Evolutionary conservation across 2,113 vertebrate species (phyloP).

Genomic region (Ceyx cyanopectus): DNA sequence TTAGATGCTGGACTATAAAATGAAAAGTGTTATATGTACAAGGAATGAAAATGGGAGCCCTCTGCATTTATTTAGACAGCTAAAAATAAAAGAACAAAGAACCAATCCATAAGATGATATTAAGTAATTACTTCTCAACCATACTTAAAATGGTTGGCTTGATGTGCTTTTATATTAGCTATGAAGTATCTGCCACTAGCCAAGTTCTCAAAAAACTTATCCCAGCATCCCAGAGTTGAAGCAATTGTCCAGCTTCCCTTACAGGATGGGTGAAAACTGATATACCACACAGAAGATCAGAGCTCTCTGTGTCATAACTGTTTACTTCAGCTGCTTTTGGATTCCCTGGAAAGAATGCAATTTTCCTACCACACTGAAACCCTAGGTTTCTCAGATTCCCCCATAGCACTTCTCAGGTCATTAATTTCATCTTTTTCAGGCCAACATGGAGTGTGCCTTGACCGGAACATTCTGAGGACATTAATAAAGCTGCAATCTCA

Average conservation of each 20-base stretch:
- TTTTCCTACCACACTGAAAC: conserved; percentile 53
- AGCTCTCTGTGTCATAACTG: not conserved
- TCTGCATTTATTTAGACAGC: not conserved
- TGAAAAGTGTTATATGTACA: not conserved
- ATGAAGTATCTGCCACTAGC: not conserved
- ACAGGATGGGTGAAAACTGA: not conserved
- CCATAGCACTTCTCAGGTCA: conserved; percentile 47
- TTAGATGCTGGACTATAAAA: not conserved
- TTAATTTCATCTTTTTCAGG: conserved; percentile 62
- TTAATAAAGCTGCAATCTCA: conserved; percentile 65
- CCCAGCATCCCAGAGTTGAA: not conserved
- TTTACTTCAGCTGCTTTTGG: conserved; percentile 43
- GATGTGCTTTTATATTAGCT: not conserved
- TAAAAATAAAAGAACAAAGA: not conserved
- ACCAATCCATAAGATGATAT: not conserved
- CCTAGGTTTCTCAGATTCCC: conserved; percentile 25
- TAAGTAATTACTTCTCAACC: not conserved
- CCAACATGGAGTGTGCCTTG: conserved; percentile 37
- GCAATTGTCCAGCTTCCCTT: conserved; percentile 10
- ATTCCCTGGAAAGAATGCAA: conserved; percentile 52
- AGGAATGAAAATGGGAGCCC: not conserved
- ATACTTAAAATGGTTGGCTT: not conserved
- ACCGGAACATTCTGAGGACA: conserved; percentile 61
- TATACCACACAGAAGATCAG: not conserved
- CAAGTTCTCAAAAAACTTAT: not conserved